phyloP scores from a whole-genome alignment of 1,140 invertebrate species.

The Drosophila gunungcola region DNA sequence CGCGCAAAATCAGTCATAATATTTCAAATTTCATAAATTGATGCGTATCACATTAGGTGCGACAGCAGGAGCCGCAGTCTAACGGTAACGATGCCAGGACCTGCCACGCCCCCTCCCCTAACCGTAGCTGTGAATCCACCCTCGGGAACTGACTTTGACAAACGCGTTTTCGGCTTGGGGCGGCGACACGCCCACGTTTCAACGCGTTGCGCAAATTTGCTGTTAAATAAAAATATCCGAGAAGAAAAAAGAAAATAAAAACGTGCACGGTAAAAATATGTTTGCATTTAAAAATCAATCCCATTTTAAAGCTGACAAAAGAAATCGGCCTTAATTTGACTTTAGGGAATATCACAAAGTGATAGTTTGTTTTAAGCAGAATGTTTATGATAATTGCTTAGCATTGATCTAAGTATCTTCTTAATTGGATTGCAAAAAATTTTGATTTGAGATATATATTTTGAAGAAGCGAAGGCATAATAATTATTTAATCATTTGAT shows the following conservation, averaged over 20 bases:
- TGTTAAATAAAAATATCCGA: slow-evolving; percentile 46
- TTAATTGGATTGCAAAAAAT: no score
- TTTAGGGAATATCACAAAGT: no score
- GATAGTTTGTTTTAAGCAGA: no score
- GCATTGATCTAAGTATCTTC: no score
- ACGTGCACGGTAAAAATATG: background rate
- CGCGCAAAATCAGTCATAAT: slow-evolving; percentile 77
- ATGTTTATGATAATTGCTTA: no score
- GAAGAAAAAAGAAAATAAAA: slow-evolving; percentile 16
- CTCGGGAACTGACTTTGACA: slow-evolving; percentile 73
- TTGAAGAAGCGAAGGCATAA: no score
- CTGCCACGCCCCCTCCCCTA: background rate
- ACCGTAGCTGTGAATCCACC: slow-evolving; percentile 39
- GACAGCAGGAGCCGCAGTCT: slow-evolving; percentile 52
- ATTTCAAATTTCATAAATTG: slow-evolving; percentile 83
- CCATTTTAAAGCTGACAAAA: no score
- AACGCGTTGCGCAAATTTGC: slow-evolving; percentile 55
- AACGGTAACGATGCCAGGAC: slow-evolving; percentile 50
- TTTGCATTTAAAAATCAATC: no score
- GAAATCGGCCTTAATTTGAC: no score
- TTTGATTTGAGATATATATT: no score
- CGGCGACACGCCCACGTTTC: slow-evolving; percentile 60
- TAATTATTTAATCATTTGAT: no score
- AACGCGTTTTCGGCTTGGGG: slow-evolving; percentile 55
- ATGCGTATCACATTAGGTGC: slow-evolving; percentile 77